Percentiles rank a stretch among this genome's conserved stretches.
Evolutionary conservation across 2,113 vertebrate genomes (phyloP).

Genomic region (Poeciliopsis retropinna): DNA sequence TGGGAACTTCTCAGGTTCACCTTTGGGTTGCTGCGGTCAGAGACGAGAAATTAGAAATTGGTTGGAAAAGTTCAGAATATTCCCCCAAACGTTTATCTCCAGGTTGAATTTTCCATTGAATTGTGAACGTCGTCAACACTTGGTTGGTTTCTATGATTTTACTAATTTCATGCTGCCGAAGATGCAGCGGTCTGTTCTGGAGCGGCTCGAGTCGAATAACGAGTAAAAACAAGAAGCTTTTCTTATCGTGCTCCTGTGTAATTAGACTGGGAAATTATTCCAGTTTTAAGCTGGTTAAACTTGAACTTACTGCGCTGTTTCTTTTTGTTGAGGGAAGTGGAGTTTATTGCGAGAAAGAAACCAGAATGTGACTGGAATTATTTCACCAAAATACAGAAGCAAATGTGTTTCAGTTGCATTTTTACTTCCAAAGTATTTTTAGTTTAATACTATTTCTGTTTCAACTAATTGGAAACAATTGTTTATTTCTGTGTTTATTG

Average conservation of each 20-base stretch:
- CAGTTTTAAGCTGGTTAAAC: background rate
- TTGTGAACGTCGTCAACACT: slow-evolving; percentile 9
- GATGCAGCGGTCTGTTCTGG: slow-evolving; percentile 1
- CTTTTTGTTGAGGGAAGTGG: background rate
- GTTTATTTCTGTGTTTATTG: no score
- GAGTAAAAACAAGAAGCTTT: slow-evolving; percentile 22
- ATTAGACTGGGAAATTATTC: background rate
- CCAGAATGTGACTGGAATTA: no score
- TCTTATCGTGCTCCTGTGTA: slow-evolving; percentile 24
- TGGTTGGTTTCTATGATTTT: slow-evolving; percentile 13
- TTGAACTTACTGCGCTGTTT: background rate
- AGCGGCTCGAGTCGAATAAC: slow-evolving; percentile 29
- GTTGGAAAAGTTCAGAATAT: background rate
- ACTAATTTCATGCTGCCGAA: slow-evolving; percentile 37
- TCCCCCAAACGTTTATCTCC: slow-evolving; percentile 9
- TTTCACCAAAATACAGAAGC: no score
- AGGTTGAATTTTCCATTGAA: slow-evolving; percentile 13
- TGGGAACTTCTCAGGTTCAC: slow-evolving; percentile 88
- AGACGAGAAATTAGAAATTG: background rate
- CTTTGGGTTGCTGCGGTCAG: slow-evolving; percentile 2
- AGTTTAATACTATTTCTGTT: no score
- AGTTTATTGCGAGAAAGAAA: no score
- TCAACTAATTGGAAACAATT: no score
- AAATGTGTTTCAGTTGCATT: background rate
- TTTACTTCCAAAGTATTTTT: background rate